phyloP scores from a whole-genome alignment of 2,113 vertebrate species.

The Uropsilus gracilis region DNA sequence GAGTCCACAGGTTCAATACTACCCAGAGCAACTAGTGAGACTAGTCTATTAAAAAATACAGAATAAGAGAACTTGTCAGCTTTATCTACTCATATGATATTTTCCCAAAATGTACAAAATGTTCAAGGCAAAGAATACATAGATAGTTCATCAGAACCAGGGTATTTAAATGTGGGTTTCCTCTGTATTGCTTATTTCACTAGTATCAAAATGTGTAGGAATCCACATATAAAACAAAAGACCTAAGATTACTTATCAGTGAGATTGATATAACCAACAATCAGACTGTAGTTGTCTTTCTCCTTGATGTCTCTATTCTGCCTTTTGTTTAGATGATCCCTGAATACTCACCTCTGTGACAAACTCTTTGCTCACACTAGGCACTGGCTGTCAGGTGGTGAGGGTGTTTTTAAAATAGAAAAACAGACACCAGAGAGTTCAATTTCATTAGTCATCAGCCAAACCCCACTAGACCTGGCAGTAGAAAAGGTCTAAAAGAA shows the following conservation, averaged over 20 bases:
- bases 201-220: not conserved
- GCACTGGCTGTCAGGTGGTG: not conserved
- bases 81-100: not conserved
- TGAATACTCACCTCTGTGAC: not conserved
- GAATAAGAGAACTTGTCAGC: too few species aligned
- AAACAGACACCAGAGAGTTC: constrained; percentile 1
- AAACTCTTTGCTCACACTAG: not conserved
- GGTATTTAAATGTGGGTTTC: not conserved
- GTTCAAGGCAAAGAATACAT: not conserved
- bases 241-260: not conserved
- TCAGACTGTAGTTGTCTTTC: too few species aligned
- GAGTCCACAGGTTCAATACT: too few species aligned
- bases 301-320: not conserved
- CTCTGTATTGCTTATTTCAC: not conserved
- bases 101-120: not conserved
- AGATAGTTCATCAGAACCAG: not conserved
- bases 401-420: not conserved
- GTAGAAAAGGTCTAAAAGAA: not conserved
- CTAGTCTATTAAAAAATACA: too few species aligned
- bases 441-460: not conserved
- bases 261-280: too few species aligned
- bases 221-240: not conserved
- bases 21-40: too few species aligned
- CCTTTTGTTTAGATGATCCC: not conserved
- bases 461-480: not conserved